phyloP scores from a whole-genome alignment of 2,888 invertebrate genomes.

The Eupsilia transversa region DNA sequence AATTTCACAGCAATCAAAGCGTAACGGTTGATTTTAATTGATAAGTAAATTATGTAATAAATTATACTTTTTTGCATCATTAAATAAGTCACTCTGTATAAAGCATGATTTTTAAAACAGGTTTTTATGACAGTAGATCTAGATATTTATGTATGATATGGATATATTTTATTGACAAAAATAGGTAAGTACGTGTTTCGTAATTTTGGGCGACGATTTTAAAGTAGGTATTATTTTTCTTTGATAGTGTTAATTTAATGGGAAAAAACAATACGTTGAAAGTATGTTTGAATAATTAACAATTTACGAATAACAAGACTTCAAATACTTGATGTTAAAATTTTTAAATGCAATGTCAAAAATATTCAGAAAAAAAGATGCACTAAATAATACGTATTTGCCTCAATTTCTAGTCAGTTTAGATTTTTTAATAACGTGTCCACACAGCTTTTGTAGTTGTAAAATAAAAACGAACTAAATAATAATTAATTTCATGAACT shows the following conservation, averaged over 20 bases:
- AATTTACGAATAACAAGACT: not conserved
- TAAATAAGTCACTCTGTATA: not conserved
- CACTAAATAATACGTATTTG: not conserved
- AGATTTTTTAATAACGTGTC: not conserved
- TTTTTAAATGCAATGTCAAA: not conserved
- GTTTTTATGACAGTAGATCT: not conserved
- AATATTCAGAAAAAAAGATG: no score
- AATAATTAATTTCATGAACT: no score
- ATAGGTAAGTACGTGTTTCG: no score
- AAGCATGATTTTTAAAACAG: not conserved
- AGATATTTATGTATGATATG: not conserved
- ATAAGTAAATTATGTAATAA: constrained; percentile 19
- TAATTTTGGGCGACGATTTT: not conserved
- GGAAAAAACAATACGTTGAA: not conserved
- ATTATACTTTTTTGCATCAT: not conserved
- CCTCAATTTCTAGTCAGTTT: not conserved
- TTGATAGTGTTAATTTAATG: not conserved
- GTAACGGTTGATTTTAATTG: constrained; percentile 1
- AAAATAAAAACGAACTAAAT: not conserved
- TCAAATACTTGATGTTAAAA: not conserved
- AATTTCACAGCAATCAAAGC: constrained; percentile 5
- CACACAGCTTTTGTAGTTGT: no score
- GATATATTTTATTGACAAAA: not conserved
- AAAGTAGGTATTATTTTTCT: not conserved
- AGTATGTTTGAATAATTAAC: not conserved